These are phyloP conservation scores for Coenonympha glycerion DNA, from an alignment of 2,888 invertebrate species.

Conservation along the genomic window DNA sequence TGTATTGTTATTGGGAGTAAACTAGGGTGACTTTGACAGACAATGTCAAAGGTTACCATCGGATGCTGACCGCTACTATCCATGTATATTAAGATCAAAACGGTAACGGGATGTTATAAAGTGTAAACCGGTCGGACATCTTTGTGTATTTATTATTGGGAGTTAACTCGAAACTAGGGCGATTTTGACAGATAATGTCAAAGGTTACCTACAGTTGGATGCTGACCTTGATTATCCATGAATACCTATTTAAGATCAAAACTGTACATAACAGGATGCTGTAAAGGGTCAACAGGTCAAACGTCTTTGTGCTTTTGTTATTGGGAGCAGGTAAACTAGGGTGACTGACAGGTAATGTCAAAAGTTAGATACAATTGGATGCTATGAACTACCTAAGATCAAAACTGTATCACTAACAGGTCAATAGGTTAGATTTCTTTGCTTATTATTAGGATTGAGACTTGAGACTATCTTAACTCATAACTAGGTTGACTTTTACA, in stretches of 20 bases:
- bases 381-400: too few species aligned
- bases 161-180: neutral
- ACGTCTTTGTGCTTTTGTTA: neutral
- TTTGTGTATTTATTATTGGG: neutral
- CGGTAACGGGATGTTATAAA: neutral
- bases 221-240: too few species aligned
- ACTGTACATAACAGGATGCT: too few species aligned
- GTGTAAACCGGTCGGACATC: neutral
- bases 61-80: neutral
- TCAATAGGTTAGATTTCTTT: neutral
- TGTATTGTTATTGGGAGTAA: constrained; percentile 22
- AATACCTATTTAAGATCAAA: too few species aligned
- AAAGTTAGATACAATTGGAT: too few species aligned
- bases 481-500: too few species aligned
- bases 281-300: neutral
- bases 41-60: constrained; percentile 10
- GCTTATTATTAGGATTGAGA: neutral
- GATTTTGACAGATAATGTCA: too few species aligned
- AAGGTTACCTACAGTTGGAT: too few species aligned
- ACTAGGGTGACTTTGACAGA: constrained; percentile 25
- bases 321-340: too few species aligned
- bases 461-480: neutral
- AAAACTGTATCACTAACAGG: too few species aligned
- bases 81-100: neutral
- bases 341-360: too few species aligned